phyloP scores from a whole-genome alignment of 2,797 vertebrate species.

The Premnoplex brunnescens region DNA sequence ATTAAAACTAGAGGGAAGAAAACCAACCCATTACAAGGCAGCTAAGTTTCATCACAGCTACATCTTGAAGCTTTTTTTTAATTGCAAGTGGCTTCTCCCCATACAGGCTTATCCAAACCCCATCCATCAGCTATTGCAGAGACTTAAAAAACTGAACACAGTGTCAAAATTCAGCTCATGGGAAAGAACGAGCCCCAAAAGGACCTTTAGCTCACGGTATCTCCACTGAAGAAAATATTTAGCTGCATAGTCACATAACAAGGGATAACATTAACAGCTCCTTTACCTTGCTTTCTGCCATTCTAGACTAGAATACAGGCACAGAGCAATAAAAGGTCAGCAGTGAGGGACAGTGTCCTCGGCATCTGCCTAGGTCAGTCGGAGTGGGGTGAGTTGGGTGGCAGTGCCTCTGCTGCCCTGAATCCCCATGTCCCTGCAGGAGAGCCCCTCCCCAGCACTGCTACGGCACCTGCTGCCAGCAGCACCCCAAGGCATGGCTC shows the following conservation, averaged over 20 bases:
- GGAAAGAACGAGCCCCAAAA: neutral
- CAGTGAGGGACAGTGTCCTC: fast-evolving
- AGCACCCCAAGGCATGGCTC: neutral
- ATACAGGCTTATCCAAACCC: neutral
- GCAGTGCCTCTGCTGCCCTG: fast-evolving
- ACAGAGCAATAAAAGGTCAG: neutral
- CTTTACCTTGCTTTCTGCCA: neutral
- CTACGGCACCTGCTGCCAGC: neutral
- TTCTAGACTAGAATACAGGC: neutral
- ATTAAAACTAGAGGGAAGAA: neutral
- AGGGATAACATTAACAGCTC: neutral
- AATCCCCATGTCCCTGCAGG: fast-evolving
- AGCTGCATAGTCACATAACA: neutral
- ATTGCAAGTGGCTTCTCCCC: neutral
- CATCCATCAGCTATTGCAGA: neutral
- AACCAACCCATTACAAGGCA: neutral
- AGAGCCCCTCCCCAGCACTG: neutral
- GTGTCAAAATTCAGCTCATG: neutral
- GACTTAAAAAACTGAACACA: neutral
- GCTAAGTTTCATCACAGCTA: neutral
- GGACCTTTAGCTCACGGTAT: neutral
- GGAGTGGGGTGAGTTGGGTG: fast-evolving
- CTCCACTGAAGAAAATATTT: neutral
- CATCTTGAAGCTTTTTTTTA: neutral
- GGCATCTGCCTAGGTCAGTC: neutral